phyloP scores from a whole-genome alignment of 2,113 vertebrate genomes.

The Seriola aureovittata region DNA sequence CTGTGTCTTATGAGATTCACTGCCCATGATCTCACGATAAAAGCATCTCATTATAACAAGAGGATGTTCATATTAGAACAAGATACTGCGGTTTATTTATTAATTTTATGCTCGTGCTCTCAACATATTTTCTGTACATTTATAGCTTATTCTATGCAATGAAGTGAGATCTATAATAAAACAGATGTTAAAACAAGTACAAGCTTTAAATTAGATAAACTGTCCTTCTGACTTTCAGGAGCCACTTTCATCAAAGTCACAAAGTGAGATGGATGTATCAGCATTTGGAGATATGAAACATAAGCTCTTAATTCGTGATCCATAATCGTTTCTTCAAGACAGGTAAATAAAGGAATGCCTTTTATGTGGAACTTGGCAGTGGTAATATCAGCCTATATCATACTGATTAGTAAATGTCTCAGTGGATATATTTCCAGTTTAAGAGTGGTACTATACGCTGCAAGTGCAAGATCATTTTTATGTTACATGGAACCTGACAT shows the following conservation, averaged over 20 bases:
- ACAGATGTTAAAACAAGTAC: background rate
- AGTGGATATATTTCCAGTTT: constrained; percentile 6
- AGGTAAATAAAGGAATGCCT: constrained; percentile 44
- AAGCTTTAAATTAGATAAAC: background rate
- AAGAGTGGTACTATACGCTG: constrained; percentile 1
- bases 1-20: constrained; percentile 24
- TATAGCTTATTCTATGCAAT: background rate
- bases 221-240: constrained; percentile 31
- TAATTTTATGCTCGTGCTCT: background rate
- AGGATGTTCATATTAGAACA: constrained; percentile 29
- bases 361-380: constrained; percentile 26
- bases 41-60: constrained; percentile 47
- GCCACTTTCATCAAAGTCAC: constrained; percentile 23
- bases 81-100: constrained; percentile 10
- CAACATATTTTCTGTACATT: background rate
- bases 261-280: constrained; percentile 14
- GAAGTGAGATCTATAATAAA: background rate
- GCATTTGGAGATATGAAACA: constrained; percentile 3
- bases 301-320: constrained; percentile 1
- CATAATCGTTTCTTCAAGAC: constrained; percentile 37
- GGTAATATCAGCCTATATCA: constrained; percentile 12
- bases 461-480: constrained; percentile 5
- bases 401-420: constrained; percentile 41
- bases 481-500: constrained; percentile 11
- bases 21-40: constrained; percentile 30